A percentile compares a stretch with the other conserved stretches of the same genome.
phyloP scores from a whole-genome alignment of 2,888 invertebrate species.

The Xestia c-nigrum region DNA sequence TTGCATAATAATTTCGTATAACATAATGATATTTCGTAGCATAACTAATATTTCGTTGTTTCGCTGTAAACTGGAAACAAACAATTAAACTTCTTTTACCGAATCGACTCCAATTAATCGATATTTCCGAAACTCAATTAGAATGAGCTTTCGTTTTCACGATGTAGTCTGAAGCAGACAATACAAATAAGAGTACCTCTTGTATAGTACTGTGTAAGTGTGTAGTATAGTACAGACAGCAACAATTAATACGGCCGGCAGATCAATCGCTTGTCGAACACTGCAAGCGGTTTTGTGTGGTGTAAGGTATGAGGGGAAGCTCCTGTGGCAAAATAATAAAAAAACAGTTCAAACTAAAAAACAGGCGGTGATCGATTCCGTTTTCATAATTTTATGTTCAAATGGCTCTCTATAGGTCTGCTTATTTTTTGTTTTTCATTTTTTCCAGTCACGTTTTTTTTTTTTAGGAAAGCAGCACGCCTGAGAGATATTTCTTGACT shows the following conservation, averaged over 20 bases:
- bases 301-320: slow-evolving; percentile 62
- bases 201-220: slow-evolving; percentile 3
- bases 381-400: too few species aligned
- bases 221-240: slow-evolving; percentile 79
- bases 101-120: slow-evolving; percentile 21
- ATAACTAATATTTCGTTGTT: too few species aligned
- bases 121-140: slow-evolving; percentile 41
- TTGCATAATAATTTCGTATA: too few species aligned
- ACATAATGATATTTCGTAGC: too few species aligned
- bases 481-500: too few species aligned
- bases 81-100: not conserved
- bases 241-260: slow-evolving; percentile 88
- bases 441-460: too few species aligned
- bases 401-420: too few species aligned
- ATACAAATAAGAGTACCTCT: slow-evolving; percentile 52
- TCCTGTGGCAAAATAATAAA: not conserved
- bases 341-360: too few species aligned
- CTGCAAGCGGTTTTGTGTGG: slow-evolving; percentile 77
- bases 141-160: slow-evolving; percentile 44
- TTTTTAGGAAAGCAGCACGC: too few species aligned
- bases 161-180: slow-evolving; percentile 39
- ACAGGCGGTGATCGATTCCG: too few species aligned
- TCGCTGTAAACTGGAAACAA: not conserved
- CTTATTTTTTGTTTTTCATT: too few species aligned
- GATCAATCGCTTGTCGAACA: slow-evolving; percentile 90